Evolutionary conservation across 1,140 invertebrate species (phyloP).

Genomic region (Nasonia longicornis): DNA sequence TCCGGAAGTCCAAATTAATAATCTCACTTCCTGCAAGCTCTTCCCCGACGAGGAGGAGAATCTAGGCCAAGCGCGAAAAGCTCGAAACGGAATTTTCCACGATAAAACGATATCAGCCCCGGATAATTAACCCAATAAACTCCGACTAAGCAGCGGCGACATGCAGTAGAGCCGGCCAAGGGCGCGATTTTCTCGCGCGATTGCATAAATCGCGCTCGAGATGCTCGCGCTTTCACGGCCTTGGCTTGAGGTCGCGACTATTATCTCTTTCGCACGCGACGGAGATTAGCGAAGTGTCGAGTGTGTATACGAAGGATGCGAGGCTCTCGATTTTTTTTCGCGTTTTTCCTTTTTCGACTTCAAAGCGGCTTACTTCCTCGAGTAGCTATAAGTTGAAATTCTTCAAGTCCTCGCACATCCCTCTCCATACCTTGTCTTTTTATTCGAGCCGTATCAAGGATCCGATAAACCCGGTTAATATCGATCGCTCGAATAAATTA

Average conservation of each 20-base stretch:
- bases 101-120: neutral
- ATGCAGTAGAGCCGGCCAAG: neutral
- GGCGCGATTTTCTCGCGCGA: neutral
- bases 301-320: neutral
- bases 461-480: neutral
- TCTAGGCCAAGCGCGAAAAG: conserved; percentile 10
- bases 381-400: neutral
- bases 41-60: neutral
- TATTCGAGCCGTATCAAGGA: neutral
- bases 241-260: neutral
- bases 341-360: neutral
- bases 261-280: neutral
- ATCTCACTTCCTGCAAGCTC: neutral
- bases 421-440: neutral
- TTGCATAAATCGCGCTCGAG: conserved; percentile 2
- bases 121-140: conserved; percentile 23
- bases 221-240: neutral
- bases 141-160: neutral
- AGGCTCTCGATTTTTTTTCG: neutral
- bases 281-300: neutral
- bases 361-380: too few species aligned
- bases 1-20: neutral
- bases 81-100: neutral
- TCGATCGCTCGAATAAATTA: conserved; percentile 4
- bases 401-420: neutral